Conservation (phyloP, 2,888 invertebrate genomes). For the Poecilus cupreus region DNA sequence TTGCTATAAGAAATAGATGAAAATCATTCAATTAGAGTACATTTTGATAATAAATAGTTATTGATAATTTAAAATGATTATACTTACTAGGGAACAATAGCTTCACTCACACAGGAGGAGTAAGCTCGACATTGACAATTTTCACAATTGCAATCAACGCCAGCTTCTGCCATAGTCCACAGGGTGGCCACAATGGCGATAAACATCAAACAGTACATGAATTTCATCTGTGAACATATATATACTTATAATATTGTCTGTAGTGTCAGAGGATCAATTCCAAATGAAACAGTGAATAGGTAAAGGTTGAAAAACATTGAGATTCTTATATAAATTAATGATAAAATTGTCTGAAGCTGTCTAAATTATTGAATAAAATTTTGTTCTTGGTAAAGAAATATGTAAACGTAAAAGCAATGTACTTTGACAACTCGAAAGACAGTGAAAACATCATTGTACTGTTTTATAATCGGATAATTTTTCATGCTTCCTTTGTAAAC, state of each 20-base stretch:
- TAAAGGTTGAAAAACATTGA: too few relatives aligned
- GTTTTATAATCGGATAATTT: too few relatives aligned
- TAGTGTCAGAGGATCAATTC: too few relatives aligned
- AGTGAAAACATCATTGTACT: too few relatives aligned
- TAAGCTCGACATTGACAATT: constrained; percentile 26
- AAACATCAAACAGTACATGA: not conserved
- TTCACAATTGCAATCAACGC: constrained; percentile 16
- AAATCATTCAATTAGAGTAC: not conserved
- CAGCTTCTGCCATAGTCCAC: not conserved
- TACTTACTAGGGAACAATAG: constrained; percentile 49
- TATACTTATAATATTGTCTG: not conserved
- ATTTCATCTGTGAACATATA: constrained; percentile 42
- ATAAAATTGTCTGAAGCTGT: too few relatives aligned
- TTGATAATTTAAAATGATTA: not conserved
- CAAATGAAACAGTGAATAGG: too few relatives aligned
- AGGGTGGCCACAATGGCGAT: constrained; percentile 29
- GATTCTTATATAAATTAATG: too few relatives aligned
- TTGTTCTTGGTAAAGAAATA: too few relatives aligned
- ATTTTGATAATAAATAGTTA: not conserved
- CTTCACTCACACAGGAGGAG: constrained; percentile 4
- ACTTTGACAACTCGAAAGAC: too few relatives aligned
- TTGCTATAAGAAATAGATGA: not conserved
- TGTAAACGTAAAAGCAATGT: too few relatives aligned
- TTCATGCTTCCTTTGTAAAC: too few relatives aligned
- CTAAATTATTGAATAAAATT: too few relatives aligned